Percentiles rank a stretch among this genome's conserved stretches.
Conservation (phyloP, 2,113 vertebrate genomes). For the Fukomys damarensis region DNA sequence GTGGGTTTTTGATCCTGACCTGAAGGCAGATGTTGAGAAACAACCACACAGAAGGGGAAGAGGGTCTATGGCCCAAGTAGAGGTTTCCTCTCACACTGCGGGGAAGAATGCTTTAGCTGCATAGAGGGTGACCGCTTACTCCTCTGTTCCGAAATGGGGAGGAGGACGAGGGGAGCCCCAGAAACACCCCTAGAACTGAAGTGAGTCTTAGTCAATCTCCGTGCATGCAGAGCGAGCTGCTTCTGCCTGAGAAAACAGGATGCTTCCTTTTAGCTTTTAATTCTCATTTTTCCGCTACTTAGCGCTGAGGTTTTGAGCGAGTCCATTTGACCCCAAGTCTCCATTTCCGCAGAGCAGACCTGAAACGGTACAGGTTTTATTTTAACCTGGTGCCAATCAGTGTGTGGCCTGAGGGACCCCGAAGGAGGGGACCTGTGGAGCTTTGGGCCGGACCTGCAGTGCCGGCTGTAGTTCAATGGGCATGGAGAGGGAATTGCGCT, state of each 20-base stretch:
- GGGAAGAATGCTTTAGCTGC: background rate
- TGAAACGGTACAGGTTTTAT: background rate
- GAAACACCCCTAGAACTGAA: background rate
- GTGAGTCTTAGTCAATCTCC: background rate
- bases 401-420: too few species aligned
- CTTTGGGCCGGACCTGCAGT: background rate
- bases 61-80: background rate
- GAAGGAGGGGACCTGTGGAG: too few species aligned
- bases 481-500: too few species aligned
- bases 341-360: background rate
- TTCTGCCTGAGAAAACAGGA: background rate
- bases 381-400: too few species aligned
- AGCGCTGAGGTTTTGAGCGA: background rate
- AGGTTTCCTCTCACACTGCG: background rate
- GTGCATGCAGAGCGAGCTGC: background rate
- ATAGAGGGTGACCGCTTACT: background rate
- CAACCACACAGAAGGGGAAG: background rate
- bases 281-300: background rate
- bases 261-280: background rate
- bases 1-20: background rate
- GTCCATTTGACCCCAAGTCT: background rate
- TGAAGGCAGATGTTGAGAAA: background rate
- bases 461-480: background rate
- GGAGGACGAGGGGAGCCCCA: rapidly evolving
- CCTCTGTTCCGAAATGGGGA: background rate